A percentile compares a stretch with the other conserved stretches of the same genome.
Conservation (phyloP, 2,888 invertebrate species). For the Pterostichus madidus region DNA sequence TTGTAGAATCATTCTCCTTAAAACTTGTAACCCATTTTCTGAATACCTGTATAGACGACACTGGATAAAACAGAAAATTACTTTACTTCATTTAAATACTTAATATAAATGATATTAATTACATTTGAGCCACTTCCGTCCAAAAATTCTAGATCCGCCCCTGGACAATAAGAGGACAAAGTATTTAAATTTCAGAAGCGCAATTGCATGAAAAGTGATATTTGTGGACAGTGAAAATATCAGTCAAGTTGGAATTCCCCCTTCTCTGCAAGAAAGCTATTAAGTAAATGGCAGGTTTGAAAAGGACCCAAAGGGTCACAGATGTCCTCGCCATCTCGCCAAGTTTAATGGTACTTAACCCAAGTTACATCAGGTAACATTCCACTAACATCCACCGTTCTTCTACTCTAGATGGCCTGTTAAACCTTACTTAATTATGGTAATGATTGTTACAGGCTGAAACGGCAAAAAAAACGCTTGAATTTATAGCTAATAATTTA, state of each 20-base stretch:
- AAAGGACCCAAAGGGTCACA: conserved; percentile 44
- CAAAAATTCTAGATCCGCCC: too few species aligned
- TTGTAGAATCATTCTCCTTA: too few species aligned
- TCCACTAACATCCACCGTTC: conserved; percentile 4
- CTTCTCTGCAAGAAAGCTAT: background rate
- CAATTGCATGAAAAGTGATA: background rate
- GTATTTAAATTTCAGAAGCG: conserved; percentile 2
- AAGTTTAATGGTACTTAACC: conserved; percentile 56
- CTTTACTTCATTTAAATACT: too few species aligned
- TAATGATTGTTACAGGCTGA: conserved; percentile 23
- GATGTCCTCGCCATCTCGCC: conserved; percentile 49
- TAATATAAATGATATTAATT: too few species aligned
- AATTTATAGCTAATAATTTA: conserved; percentile 44
- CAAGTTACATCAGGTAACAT: conserved; percentile 40
- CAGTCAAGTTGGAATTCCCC: background rate
- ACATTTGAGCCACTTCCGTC: too few species aligned
- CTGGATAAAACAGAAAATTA: too few species aligned
- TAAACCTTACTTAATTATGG: conserved; percentile 44
- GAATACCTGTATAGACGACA: too few species aligned
- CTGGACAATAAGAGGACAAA: background rate
- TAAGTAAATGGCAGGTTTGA: conserved; percentile 38
- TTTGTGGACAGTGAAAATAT: background rate
- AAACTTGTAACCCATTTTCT: too few species aligned
- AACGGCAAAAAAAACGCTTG: conserved; percentile 16
- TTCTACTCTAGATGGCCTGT: conserved; percentile 40